A percentile compares a stretch with the other conserved stretches of the same genome.
Conservation (phyloP, 2,797 vertebrate species). For the Chelon labrosus region DNA sequence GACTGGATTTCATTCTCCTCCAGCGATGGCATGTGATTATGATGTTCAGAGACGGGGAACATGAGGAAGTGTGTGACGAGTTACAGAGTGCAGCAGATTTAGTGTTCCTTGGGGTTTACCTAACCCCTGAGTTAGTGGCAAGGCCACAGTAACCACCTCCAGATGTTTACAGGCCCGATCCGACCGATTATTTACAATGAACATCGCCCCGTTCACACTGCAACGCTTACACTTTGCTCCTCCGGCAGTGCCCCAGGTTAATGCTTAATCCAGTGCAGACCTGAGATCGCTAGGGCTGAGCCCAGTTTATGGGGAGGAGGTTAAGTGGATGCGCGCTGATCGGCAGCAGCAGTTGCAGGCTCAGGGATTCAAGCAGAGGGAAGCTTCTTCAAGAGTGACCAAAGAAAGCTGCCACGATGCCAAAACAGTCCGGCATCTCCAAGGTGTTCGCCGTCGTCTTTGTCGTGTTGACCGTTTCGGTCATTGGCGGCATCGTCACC, state of each 20-base stretch:
- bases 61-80: slow-evolving; percentile 35
- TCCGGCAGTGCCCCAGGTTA: slow-evolving; percentile 69
- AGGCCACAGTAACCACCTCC: slow-evolving; percentile 71
- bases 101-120: slow-evolving; percentile 58
- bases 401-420: slow-evolving; percentile 80
- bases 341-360: slow-evolving; percentile 26
- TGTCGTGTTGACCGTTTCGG: slow-evolving; percentile 75
- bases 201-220: slow-evolving; percentile 53
- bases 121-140: slow-evolving; percentile 60
- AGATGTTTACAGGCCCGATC: slow-evolving; percentile 74
- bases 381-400: slow-evolving; percentile 14
- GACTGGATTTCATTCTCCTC: neutral
- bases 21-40: slow-evolving; percentile 2
- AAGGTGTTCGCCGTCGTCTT: slow-evolving; percentile 81
- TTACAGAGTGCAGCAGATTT: slow-evolving; percentile 38
- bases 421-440: slow-evolving; percentile 81
- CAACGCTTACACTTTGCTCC: slow-evolving; percentile 64
- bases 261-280: slow-evolving; percentile 77
- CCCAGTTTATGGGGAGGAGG: slow-evolving; percentile 71
- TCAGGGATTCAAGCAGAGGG: slow-evolving; percentile 1
- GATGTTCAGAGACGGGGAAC: slow-evolving; percentile 32
- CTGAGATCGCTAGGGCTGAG: slow-evolving; percentile 57
- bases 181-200: slow-evolving; percentile 61
- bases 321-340: slow-evolving; percentile 49
- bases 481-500: slow-evolving; percentile 81